Percentiles rank a stretch among this genome's conserved stretches.
phyloP scores from a whole-genome alignment of 1,140 invertebrate species.

The Halictus rubicundus region DNA sequence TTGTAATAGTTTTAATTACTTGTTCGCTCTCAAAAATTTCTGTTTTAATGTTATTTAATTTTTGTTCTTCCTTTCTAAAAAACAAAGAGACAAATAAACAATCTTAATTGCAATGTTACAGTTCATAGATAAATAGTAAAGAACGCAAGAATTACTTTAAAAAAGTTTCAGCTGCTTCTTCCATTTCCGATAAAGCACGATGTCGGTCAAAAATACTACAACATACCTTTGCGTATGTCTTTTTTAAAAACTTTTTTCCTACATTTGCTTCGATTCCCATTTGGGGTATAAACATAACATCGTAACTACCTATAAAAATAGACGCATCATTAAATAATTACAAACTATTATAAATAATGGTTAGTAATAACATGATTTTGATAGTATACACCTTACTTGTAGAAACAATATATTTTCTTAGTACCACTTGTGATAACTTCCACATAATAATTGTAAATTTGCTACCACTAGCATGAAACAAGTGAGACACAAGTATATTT shows the following conservation, averaged over 20 bases:
- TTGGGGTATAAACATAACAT: constrained; percentile 56
- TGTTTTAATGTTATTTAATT: constrained; percentile 50
- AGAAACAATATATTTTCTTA: constrained; percentile 59
- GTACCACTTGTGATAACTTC: constrained; percentile 68
- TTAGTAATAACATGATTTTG: not conserved
- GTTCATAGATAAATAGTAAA: not conserved
- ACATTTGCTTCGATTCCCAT: constrained; percentile 45
- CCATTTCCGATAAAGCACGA: constrained; percentile 45
- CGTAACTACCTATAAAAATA: constrained; percentile 37
- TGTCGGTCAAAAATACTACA: constrained; percentile 34
- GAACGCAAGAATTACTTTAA: constrained; percentile 54
- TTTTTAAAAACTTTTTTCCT: constrained; percentile 55
- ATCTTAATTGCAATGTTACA: constrained; percentile 3
- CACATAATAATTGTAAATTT: constrained; percentile 72
- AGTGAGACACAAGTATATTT: constrained; percentile 65
- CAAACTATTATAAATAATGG: not conserved
- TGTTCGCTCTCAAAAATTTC: constrained; percentile 64
- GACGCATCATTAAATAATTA: constrained; percentile 7
- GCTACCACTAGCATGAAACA: constrained; percentile 68
- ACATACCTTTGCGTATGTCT: constrained; percentile 39
- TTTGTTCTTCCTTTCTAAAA: constrained; percentile 54
- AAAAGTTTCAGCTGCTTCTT: constrained; percentile 43
- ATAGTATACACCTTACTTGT: constrained; percentile 47
- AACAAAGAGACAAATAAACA: constrained; percentile 26
- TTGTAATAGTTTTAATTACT: constrained; percentile 39